Conservation (phyloP, 2,888 invertebrate species). For the Cephus pygmeus region DNA sequence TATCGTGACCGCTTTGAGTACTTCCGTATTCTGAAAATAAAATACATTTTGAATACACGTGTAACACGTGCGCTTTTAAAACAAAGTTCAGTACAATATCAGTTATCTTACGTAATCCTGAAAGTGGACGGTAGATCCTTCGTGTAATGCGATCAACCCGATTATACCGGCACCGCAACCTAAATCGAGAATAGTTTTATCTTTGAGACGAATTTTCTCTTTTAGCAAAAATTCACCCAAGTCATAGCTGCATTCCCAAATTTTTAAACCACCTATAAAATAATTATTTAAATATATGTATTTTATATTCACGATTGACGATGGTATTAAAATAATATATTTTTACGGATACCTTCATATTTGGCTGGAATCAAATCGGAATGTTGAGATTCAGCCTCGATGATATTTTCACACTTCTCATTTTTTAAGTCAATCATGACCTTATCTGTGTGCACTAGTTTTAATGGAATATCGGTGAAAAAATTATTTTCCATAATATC, state of each 20-base stretch:
- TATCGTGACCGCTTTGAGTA: slow-evolving; percentile 82
- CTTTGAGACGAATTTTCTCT: slow-evolving; percentile 63
- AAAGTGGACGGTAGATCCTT: slow-evolving; percentile 78
- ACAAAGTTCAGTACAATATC: background rate
- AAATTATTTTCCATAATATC: slow-evolving; percentile 35
- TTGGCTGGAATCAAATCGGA: slow-evolving; percentile 81
- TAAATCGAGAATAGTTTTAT: slow-evolving; percentile 81
- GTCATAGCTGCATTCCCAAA: slow-evolving; percentile 95
- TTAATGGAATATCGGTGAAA: slow-evolving; percentile 36
- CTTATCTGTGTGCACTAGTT: slow-evolving; percentile 46
- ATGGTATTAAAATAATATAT: slow-evolving; percentile 5
- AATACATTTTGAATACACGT: background rate
- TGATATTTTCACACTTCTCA: slow-evolving; percentile 60
- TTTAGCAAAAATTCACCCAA: slow-evolving; percentile 75
- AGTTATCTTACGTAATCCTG: slow-evolving; percentile 87
- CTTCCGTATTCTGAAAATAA: slow-evolving; percentile 81
- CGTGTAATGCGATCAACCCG: slow-evolving; percentile 80
- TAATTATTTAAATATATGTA: slow-evolving; percentile 21
- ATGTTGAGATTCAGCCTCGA: slow-evolving; percentile 73
- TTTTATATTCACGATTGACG: slow-evolving; percentile 6
- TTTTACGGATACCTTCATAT: slow-evolving; percentile 77
- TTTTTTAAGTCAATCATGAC: slow-evolving; percentile 50
- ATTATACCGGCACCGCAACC: slow-evolving; percentile 94
- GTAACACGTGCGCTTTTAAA: background rate
- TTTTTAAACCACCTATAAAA: slow-evolving; percentile 87